These are phyloP conservation scores for Lamellibrachia luymesi DNA, from an alignment of 1,140 invertebrate genomes.

Conservation along the genomic window DNA sequence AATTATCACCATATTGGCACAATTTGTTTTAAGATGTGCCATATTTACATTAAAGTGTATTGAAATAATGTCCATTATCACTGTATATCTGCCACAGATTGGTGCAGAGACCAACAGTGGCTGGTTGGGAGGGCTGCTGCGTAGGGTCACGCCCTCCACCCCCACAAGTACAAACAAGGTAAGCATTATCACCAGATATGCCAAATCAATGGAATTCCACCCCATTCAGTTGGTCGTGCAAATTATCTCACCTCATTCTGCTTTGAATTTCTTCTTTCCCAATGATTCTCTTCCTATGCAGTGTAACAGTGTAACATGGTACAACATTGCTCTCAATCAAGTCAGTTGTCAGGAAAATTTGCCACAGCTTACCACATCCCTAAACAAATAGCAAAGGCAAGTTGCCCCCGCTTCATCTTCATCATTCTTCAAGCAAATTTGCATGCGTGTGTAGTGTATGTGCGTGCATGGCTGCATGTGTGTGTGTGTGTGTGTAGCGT, in stretches of 20 bases:
- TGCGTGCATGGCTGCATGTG: too few species aligned
- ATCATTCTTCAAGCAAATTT: too few species aligned
- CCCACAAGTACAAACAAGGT: conserved; percentile 10
- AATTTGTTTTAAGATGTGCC: background rate
- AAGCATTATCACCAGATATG: conserved; percentile 16
- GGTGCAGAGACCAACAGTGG: conserved; percentile 9
- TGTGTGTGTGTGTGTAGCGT: too few species aligned
- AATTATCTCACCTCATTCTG: background rate
- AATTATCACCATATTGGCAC: background rate
- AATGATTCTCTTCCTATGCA: background rate
- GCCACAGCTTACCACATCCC: too few species aligned
- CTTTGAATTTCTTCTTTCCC: background rate
- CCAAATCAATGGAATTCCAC: too few species aligned
- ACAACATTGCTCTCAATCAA: too few species aligned
- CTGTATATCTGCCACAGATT: background rate
- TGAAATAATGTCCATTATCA: background rate
- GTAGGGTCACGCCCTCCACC: conserved; percentile 6
- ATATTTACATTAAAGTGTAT: background rate
- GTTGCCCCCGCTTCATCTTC: too few species aligned
- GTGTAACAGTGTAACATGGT: background rate
- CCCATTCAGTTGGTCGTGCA: too few species aligned
- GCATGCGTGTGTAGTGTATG: too few species aligned
- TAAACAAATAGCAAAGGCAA: too few species aligned
- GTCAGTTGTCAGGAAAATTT: too few species aligned
- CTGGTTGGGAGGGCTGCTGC: conserved; percentile 20